phyloP scores from a whole-genome alignment of 2,113 vertebrate genomes.

The Pelobates fuscus region DNA sequence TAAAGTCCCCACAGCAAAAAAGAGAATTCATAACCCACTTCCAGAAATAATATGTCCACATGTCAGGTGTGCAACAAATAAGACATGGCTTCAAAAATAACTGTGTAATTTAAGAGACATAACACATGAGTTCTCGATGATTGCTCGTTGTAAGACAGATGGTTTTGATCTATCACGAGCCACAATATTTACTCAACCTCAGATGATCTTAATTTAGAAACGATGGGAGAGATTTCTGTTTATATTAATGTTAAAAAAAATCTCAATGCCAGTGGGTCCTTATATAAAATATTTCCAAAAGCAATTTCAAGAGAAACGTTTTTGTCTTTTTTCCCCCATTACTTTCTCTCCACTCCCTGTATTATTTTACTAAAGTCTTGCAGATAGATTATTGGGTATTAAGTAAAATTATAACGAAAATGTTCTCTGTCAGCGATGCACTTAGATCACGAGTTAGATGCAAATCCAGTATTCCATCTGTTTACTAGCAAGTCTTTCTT shows the following conservation, averaged over 20 bases:
- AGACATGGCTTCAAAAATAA: slow-evolving; percentile 65
- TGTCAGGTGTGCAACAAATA: slow-evolving; percentile 69
- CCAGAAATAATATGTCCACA: slow-evolving; percentile 53
- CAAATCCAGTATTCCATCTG: too few relatives aligned
- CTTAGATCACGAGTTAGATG: too few relatives aligned
- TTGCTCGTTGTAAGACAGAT: slow-evolving; percentile 65
- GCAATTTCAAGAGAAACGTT: not conserved
- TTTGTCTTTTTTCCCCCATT: too few relatives aligned
- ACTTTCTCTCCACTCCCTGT: too few relatives aligned
- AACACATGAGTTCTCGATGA: slow-evolving; percentile 54
- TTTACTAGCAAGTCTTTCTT: too few relatives aligned
- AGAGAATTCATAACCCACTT: not conserved
- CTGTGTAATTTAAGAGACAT: slow-evolving; percentile 70
- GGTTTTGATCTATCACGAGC: slow-evolving; percentile 46
- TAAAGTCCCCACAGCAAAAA: not conserved
- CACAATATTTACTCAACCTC: not conserved
- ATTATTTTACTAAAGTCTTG: too few relatives aligned
- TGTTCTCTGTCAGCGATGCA: too few relatives aligned
- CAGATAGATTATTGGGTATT: too few relatives aligned
- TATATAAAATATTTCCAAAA: not conserved
- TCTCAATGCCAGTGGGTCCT: not conserved
- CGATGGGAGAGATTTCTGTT: not conserved
- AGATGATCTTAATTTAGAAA: slow-evolving; percentile 15
- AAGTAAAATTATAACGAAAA: too few relatives aligned
- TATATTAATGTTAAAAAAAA: not conserved